phyloP scores from a whole-genome alignment of 1,140 invertebrate species.

The Whitmania pigra region DNA sequence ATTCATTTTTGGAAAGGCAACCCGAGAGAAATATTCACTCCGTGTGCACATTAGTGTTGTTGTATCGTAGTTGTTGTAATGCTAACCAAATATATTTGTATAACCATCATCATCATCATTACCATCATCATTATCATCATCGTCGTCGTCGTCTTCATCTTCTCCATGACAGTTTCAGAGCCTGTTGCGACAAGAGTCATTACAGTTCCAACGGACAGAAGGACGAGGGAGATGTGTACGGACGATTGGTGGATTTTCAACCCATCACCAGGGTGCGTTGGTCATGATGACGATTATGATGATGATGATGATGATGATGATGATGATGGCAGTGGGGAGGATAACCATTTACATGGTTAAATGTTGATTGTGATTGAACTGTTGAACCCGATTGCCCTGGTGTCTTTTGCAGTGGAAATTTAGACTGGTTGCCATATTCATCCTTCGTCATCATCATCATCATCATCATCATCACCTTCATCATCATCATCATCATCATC shows the following conservation, averaged over 20 bases:
- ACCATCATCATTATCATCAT: neutral
- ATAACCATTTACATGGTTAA: neutral
- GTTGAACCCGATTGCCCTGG: neutral
- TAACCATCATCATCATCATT: neutral
- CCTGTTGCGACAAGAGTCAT: neutral
- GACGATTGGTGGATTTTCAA: constrained; percentile 14
- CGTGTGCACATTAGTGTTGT: no score
- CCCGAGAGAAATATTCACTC: no score
- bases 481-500: constrained; percentile 7
- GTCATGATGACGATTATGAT: neutral
- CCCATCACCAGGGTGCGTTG: neutral
- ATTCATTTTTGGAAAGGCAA: no score
- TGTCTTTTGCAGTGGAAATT: no score
- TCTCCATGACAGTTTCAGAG: neutral
- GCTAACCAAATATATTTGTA: neutral
- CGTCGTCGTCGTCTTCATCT: neutral
- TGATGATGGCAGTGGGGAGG: neutral
- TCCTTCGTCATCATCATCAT: constrained; percentile 1
- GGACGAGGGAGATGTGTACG: constrained; percentile 16
- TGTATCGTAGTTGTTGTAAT: no score
- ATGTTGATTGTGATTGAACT: constrained; percentile 1
- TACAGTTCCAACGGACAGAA: neutral
- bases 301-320: neutral
- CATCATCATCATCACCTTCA: neutral
- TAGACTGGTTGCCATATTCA: no score